These are phyloP conservation scores for Drosophila gunungcola DNA, from an alignment of 1,140 invertebrate genomes.

Conservation along the genomic window DNA sequence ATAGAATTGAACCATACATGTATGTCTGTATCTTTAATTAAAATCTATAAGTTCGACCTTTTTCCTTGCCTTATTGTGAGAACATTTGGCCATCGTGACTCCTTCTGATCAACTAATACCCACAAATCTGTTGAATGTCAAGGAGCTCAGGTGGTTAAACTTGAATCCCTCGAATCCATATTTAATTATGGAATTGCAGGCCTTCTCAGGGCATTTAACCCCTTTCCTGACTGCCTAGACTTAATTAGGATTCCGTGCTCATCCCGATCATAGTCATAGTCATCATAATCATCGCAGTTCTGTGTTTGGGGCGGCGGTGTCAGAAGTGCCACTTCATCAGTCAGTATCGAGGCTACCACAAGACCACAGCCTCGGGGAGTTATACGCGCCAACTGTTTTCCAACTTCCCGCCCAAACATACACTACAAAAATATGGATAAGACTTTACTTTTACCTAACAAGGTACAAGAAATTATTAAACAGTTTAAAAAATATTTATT, in stretches of 20 bases:
- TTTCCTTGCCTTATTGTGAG: no score
- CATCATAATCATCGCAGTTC: conserved; percentile 40
- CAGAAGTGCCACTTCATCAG: conserved; percentile 80
- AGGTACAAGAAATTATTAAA: no score
- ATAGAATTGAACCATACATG: no score
- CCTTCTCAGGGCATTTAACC: conserved; percentile 26
- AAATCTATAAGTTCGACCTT: neutral
- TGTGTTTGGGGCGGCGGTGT: conserved; percentile 28
- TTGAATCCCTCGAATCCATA: conserved; percentile 58
- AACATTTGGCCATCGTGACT: no score
- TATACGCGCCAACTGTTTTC: conserved; percentile 61
- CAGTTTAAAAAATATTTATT: no score
- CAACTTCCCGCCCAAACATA: conserved; percentile 7
- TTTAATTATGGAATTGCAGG: conserved; percentile 64
- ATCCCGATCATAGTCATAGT: conserved; percentile 56
- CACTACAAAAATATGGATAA: conserved; percentile 1
- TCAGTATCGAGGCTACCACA: conserved; percentile 59
- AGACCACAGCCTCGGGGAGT: conserved; percentile 37
- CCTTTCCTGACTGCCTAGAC: conserved; percentile 51
- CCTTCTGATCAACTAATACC: conserved; percentile 12
- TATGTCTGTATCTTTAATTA: neutral
- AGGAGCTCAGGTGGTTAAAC: conserved; percentile 31
- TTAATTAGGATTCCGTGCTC: conserved; percentile 74
- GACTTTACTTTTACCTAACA: neutral
- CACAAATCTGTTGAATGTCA: conserved; percentile 71